A percentile compares a stretch with the other conserved stretches of the same genome.
These are phyloP conservation scores for Nibea coibor DNA, from an alignment of 2,113 vertebrate genomes.

Conservation along the genomic window DNA sequence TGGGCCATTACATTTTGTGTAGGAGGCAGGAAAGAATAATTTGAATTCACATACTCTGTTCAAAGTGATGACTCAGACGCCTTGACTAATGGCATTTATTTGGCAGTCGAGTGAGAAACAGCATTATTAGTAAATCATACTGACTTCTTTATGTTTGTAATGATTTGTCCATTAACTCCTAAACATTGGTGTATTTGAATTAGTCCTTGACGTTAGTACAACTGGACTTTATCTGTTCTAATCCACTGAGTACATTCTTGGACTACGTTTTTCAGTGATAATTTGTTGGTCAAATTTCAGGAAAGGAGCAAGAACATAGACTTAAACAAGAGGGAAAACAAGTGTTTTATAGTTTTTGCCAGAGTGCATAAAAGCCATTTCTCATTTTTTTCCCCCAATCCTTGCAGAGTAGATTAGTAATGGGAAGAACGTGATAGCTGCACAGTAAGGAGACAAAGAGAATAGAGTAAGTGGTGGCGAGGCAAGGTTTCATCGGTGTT, in stretches of 20 bases:
- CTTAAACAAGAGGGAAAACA: not conserved
- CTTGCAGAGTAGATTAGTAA: not conserved
- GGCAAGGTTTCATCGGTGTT: conserved; percentile 36
- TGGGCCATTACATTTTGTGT: conserved; percentile 67
- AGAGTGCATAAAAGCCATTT: not conserved
- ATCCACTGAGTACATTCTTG: conserved; percentile 34
- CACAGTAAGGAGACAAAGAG: conserved; percentile 20
- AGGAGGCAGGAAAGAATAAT: conserved; percentile 62
- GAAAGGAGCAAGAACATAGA: not conserved
- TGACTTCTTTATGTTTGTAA: conserved; percentile 66
- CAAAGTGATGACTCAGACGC: conserved; percentile 67
- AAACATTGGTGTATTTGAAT: conserved; percentile 48
- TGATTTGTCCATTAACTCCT: conserved; percentile 64
- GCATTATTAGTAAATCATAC: conserved; percentile 68
- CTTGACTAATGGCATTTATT: conserved; percentile 70
- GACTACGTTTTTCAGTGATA: conserved; percentile 9
- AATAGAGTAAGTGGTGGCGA: conserved; percentile 18
- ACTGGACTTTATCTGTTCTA: conserved; percentile 34
- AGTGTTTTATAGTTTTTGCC: not conserved
- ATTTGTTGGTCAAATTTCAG: conserved; percentile 17
- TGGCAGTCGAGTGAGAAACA: conserved; percentile 67
- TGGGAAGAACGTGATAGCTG: conserved; percentile 5
- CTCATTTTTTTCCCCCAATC: not conserved
- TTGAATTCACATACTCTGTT: conserved; percentile 53
- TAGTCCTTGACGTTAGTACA: conserved; percentile 13